Conservation (phyloP, 2,113 vertebrate species). For the Casuarius casuarius region DNA sequence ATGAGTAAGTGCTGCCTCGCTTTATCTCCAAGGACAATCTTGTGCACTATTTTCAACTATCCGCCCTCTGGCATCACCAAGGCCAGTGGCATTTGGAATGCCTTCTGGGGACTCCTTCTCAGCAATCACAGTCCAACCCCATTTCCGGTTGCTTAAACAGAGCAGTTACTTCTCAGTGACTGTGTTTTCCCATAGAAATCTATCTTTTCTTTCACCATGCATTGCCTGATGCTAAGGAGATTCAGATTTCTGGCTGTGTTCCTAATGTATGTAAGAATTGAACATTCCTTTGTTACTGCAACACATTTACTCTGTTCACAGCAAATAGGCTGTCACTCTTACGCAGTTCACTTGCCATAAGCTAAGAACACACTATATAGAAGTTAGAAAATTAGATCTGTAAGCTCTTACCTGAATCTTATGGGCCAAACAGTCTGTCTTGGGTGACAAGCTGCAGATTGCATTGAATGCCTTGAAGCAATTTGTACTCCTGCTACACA, state of each 20-base stretch:
- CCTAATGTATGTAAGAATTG: neutral
- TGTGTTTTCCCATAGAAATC: neutral
- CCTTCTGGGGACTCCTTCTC: neutral
- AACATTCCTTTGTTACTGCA: neutral
- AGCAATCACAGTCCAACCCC: neutral
- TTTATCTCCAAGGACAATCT: neutral
- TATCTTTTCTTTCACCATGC: neutral
- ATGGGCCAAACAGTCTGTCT: neutral
- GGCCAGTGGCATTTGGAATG: neutral
- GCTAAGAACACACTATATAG: neutral
- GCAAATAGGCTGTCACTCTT: neutral
- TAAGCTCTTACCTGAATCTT: neutral
- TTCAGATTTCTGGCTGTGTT: neutral
- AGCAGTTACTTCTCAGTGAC: neutral
- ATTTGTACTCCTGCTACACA: neutral
- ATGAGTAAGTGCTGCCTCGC: neutral
- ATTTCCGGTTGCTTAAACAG: neutral
- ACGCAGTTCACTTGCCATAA: accelerated
- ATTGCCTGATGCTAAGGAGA: neutral
- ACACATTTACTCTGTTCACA: neutral
- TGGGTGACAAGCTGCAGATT: neutral
- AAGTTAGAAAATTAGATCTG: neutral
- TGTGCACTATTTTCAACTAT: neutral
- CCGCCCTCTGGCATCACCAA: neutral
- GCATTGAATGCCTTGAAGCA: neutral